Evolutionary conservation across 2,797 vertebrate genomes (phyloP).

Genomic region (Pachyuromys duprasi): DNA sequence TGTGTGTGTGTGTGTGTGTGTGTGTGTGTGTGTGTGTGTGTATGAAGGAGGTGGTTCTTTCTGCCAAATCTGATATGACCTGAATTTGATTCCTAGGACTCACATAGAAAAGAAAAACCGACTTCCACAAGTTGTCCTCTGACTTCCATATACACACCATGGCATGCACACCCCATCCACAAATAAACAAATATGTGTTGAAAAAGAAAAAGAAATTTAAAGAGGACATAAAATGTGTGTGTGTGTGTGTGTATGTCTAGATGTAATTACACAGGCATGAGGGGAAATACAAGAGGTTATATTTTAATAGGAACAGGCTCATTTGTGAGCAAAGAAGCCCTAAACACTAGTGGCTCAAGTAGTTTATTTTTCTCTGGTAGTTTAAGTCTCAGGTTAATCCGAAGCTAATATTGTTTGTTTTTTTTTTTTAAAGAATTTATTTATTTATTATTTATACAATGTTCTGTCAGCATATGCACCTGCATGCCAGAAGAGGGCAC

Average conservation of each 20-base stretch:
- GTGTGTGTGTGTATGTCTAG: neutral
- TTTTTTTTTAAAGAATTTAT: too few species aligned
- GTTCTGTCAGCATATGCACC: too few species aligned
- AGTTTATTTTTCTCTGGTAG: neutral
- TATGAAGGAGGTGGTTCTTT: neutral
- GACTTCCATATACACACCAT: too few species aligned
- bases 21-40: too few species aligned
- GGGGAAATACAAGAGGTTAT: neutral
- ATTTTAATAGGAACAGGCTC: conserved; percentile 23
- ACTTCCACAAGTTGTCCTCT: neutral
- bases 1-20: too few species aligned
- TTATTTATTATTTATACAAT: too few species aligned
- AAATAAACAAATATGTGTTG: neutral
- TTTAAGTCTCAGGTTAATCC: neutral
- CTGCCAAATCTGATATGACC: neutral
- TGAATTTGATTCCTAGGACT: neutral
- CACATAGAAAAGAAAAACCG: neutral
- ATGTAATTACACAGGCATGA: neutral
- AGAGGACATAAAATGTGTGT: neutral
- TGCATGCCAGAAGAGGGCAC: too few species aligned
- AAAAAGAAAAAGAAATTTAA: too few species aligned
- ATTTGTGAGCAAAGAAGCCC: neutral
- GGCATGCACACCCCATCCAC: too few species aligned
- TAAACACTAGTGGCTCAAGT: neutral
- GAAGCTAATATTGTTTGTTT: neutral